Evolutionary conservation across 1,140 invertebrate genomes (phyloP), one percentile per base, ranked within the genome.

Genomic region (Acromyrmex heyeri): DNA sequence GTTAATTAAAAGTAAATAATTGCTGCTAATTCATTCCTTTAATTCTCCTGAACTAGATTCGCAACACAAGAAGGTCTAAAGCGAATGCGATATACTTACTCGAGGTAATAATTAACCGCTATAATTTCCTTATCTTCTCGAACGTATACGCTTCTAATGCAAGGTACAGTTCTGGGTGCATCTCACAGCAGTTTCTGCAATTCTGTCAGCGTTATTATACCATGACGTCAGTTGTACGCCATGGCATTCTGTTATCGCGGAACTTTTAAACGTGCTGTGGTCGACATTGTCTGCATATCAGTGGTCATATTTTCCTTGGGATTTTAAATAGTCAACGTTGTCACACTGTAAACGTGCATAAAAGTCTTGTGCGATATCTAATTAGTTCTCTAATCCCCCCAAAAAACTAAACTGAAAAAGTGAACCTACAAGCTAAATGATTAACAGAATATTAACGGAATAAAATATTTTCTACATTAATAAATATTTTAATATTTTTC

Each of bases 111-210:
- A 89, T 89, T 89, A 89, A 88, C 77, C 61, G 34, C 76, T 8
- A 73, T 78, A 77, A 79, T 86, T 81, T 81, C 85, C 87, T 88
- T 89, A 89, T 88, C 87, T 88, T 10, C 5, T 75, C 57, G 57
- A 83, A 83, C 18, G 27, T 59, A 48, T 27, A 67, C 48, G 83
- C 44, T 30, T 79, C 55, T 76, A 44, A 69, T 62, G 73, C 30
- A 61, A 82, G 21, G 79, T 55, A n/a, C 57, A 86, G 61, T 59
- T 27, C 62, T 50, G 34, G 48, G 67, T 72, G 59, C 44, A 69
- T 88, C 57, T 82, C 62, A 38, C 21, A 50, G 57, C 21, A 73
- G 69, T 61, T 82, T 67, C 64, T 64, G 86, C 27, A 24, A 88
- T 61, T 85, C 87, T 69, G 87, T 86, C 88, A 82, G 57, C 83